Evolutionary conservation across 2,113 vertebrate species (phyloP).

Genomic region (Antennarius striatus): DNA sequence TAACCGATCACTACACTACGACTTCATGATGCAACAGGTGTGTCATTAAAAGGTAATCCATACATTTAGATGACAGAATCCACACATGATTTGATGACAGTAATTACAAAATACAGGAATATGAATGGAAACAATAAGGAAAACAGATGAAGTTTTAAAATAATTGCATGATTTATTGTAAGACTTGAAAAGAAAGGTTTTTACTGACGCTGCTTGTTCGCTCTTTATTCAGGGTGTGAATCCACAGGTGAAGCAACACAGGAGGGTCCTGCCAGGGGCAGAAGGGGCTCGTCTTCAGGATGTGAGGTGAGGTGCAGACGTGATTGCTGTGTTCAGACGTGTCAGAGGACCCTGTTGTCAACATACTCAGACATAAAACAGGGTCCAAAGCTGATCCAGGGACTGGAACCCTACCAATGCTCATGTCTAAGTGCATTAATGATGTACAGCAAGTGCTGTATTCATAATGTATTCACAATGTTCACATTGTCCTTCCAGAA

Average conservation of each 20-base stretch:
- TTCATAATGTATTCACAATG: conserved; percentile 3
- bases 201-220: conserved; percentile 49
- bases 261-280: conserved; percentile 48
- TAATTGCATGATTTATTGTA: conserved; percentile 71
- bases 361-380: conserved; percentile 35
- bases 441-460: conserved; percentile 27
- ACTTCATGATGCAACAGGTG: no score
- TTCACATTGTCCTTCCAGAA: conserved; percentile 22
- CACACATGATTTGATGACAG: no score
- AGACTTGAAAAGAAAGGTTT: conserved; percentile 40
- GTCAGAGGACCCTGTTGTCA: conserved; percentile 39
- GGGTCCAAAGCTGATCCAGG: conserved; percentile 32
- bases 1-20: no score
- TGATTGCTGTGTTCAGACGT: conserved; percentile 43
- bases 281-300: conserved; percentile 42
- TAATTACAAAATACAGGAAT: no score
- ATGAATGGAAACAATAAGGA: no score
- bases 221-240: conserved; percentile 74
- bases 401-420: conserved; percentile 43
- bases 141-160: conserved; percentile 35
- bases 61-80: no score
- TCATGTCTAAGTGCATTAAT: conserved; percentile 55
- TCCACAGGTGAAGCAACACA: conserved; percentile 75
- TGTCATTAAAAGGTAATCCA: no score
- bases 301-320: conserved; percentile 28